Conservation (phyloP, 37 sponge, comb jelly and placozoan species). For the Aplysina aerophoba region DNA sequence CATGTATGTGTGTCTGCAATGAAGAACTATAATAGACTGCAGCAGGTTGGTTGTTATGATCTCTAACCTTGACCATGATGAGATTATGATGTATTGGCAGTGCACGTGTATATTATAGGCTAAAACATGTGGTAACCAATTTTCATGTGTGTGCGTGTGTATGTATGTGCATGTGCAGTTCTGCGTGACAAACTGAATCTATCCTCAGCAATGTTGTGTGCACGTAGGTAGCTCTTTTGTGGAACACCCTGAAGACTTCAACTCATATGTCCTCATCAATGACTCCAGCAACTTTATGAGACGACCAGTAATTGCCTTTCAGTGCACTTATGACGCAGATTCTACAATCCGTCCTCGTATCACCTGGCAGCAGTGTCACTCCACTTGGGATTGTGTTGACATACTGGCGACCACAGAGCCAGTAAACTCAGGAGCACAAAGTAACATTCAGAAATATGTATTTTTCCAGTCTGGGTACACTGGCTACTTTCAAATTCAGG, state of each 20-base stretch:
- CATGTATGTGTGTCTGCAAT: too few species aligned
- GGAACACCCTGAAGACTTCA: neutral
- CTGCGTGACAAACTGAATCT: too few species aligned
- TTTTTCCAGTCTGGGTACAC: slow-evolving; percentile 11
- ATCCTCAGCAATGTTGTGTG: too few species aligned
- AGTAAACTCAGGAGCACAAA: neutral
- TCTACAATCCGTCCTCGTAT: neutral
- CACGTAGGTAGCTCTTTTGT: neutral
- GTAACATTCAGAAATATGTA: neutral
- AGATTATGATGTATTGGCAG: too few species aligned
- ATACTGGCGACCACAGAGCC: neutral
- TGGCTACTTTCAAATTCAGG: neutral
- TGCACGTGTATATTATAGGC: too few species aligned
- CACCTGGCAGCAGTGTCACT: neutral
- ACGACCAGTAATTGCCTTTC: neutral
- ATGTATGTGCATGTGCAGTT: too few species aligned
- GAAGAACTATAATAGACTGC: too few species aligned
- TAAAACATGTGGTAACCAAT: too few species aligned
- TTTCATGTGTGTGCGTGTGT: too few species aligned
- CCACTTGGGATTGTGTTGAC: neutral
- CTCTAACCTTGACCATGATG: too few species aligned
- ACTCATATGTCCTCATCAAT: neutral
- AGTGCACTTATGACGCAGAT: neutral
- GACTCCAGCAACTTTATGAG: neutral
- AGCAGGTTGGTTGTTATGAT: too few species aligned